phyloP scores from a whole-genome alignment of 2,888 invertebrate genomes.

The Brenthis hecate region DNA sequence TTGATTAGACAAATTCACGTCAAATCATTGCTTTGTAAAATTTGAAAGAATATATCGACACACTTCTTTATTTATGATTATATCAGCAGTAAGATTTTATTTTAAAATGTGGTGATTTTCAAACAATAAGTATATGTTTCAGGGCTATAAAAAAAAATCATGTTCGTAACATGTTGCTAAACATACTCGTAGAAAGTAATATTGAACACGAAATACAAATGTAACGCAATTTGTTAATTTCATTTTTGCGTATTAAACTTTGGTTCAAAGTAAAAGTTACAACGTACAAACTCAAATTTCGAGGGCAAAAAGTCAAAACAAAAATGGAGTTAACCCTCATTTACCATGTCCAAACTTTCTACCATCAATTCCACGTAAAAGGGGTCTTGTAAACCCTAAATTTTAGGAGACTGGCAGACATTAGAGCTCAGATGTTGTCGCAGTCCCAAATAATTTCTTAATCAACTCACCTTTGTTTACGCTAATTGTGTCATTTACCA shows the following conservation, averaged over 20 bases:
- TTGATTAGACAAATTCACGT: too few species aligned
- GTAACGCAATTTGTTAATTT: conserved; percentile 17
- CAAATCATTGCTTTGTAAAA: too few species aligned
- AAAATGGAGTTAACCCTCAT: conserved; percentile 40
- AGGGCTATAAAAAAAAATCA: too few species aligned
- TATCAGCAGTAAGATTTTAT: too few species aligned
- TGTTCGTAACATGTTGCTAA: too few species aligned
- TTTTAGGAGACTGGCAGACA: conserved; percentile 45
- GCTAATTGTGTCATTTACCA: conserved; percentile 67
- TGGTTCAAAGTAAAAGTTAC: conserved; percentile 12
- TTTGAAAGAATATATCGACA: too few species aligned
- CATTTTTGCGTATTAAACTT: conserved; percentile 11
- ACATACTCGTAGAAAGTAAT: not conserved
- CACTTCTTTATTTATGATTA: too few species aligned
- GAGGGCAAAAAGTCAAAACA: conserved; percentile 20
- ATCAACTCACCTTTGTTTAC: conserved; percentile 69
- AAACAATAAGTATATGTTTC: too few species aligned
- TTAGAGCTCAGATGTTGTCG: conserved; percentile 52
- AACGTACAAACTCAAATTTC: conserved; percentile 9
- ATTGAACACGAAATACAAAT: conserved; percentile 3
- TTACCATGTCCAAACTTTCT: conserved; percentile 44
- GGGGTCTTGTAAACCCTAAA: conserved; percentile 47
- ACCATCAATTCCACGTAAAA: conserved; percentile 42
- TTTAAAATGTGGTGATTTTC: too few species aligned
- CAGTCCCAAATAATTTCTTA: conserved; percentile 62